Conservation (phyloP, 2,113 vertebrate genomes). For the Hydrolagus affinis region DNA sequence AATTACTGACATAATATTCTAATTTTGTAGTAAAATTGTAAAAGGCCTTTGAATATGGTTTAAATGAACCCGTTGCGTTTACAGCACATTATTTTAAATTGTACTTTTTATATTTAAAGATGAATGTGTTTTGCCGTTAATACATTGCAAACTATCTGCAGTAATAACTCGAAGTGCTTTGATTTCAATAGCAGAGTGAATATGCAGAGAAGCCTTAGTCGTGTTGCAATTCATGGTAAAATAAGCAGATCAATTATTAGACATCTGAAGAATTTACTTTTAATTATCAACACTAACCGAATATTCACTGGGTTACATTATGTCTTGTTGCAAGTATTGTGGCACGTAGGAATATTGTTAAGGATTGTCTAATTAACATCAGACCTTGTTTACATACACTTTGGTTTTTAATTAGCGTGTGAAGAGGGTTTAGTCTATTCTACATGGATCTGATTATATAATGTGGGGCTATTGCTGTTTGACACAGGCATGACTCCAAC, state of each 20-base stretch:
- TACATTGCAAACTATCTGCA: slow-evolving; percentile 9
- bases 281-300: slow-evolving; percentile 22
- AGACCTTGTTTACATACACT: slow-evolving; percentile 90
- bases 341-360: slow-evolving; percentile 19
- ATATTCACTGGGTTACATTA: slow-evolving; percentile 8
- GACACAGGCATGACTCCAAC: slow-evolving; percentile 99
- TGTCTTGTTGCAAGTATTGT: slow-evolving; percentile 15
- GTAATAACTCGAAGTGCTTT: slow-evolving; percentile 11
- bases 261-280: slow-evolving; percentile 31
- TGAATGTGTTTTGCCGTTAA: slow-evolving; percentile 24
- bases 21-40: slow-evolving; percentile 31
- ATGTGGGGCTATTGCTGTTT: slow-evolving; percentile 67
- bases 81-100: slow-evolving; percentile 31
- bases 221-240: slow-evolving; percentile 25
- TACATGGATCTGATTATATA: slow-evolving; percentile 98
- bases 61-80: slow-evolving; percentile 28
- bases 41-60: slow-evolving; percentile 29
- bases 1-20: slow-evolving; percentile 33
- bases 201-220: slow-evolving; percentile 2
- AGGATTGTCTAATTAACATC: slow-evolving; percentile 51
- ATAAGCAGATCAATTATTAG: slow-evolving; percentile 29
- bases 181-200: slow-evolving; percentile 9
- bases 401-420: slow-evolving; percentile 90
- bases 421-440: slow-evolving; percentile 86
- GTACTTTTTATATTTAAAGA: slow-evolving; percentile 30